phyloP scores from a whole-genome alignment of 92 coral and sea anemone species.

The Epizoanthus fatuus region DNA sequence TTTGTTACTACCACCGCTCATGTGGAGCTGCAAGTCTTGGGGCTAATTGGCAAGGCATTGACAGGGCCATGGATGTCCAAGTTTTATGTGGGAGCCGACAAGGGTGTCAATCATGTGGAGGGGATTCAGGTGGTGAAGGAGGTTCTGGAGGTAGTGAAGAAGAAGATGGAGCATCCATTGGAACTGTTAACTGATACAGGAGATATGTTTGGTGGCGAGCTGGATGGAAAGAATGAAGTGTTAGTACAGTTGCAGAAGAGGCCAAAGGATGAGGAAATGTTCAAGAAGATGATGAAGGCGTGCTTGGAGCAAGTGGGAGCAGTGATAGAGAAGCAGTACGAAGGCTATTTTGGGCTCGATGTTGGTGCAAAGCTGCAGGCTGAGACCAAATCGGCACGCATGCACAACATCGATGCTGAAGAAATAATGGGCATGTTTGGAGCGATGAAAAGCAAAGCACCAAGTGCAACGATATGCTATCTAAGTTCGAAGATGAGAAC shows the following conservation, averaged over 20 bases:
- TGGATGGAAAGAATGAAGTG: slow-evolving; percentile 12
- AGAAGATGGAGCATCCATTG: background rate
- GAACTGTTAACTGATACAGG: background rate
- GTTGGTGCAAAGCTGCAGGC: background rate
- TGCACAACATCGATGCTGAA: background rate
- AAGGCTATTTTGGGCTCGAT: slow-evolving; percentile 8
- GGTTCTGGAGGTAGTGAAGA: background rate
- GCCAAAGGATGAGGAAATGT: slow-evolving; percentile 3
- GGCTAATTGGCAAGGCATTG: background rate
- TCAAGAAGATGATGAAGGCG: background rate
- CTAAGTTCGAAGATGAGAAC: background rate
- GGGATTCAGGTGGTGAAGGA: slow-evolving; percentile 8
- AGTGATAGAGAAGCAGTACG: slow-evolving; percentile 9
- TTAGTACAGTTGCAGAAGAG: background rate
- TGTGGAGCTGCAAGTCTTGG: too few species aligned
- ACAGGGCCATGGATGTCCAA: background rate
- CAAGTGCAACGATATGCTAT: background rate
- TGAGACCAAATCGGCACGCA: slow-evolving; percentile 24
- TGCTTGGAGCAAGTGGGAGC: slow-evolving; percentile 17
- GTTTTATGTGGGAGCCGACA: background rate
- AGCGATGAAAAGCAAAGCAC: background rate
- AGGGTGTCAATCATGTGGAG: background rate
- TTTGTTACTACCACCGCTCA: too few species aligned
- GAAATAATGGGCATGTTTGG: too few species aligned
- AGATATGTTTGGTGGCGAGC: slow-evolving; percentile 24